These are phyloP conservation scores for Staurois parvus DNA, from an alignment of 2,797 vertebrate genomes.

Conservation along the genomic window DNA sequence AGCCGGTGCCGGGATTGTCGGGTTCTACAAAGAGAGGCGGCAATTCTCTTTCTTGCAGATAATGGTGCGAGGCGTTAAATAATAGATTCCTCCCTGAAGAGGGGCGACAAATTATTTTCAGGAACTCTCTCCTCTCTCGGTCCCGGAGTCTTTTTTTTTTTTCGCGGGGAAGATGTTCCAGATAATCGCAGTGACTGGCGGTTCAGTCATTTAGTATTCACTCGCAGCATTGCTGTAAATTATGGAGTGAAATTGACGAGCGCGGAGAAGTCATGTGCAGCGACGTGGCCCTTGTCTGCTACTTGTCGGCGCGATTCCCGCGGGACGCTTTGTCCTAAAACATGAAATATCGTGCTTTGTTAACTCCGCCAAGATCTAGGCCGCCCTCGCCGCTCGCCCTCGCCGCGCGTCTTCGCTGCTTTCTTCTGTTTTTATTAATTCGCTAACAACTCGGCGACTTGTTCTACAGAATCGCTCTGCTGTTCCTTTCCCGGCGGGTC, in stretches of 20 bases:
- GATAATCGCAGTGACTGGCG: slow-evolving; percentile 48
- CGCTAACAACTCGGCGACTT: slow-evolving; percentile 60
- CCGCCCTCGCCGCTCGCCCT: too few species aligned
- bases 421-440: too few species aligned
- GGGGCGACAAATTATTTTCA: slow-evolving; percentile 54
- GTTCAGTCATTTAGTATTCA: slow-evolving; percentile 26
- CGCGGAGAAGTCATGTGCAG: slow-evolving; percentile 19
- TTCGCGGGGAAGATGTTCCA: slow-evolving; percentile 33
- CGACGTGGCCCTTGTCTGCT: neutral
- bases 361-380: neutral
- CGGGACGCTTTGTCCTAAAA: slow-evolving; percentile 27
- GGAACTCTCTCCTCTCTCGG: slow-evolving; percentile 3
- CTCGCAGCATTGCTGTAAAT: slow-evolving; percentile 32
- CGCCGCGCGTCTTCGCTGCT: too few species aligned
- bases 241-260: slow-evolving; percentile 51
- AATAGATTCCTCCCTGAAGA: slow-evolving; percentile 49
- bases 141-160: neutral
- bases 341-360: neutral
- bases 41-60: slow-evolving; percentile 50
- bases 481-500: too few species aligned
- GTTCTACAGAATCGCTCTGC: neutral
- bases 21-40: slow-evolving; percentile 26
- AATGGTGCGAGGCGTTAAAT: slow-evolving; percentile 54
- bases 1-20: neutral
- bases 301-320: slow-evolving; percentile 2